Base-by-base conservation (phyloP, 2,888 invertebrate species). In the Ametastegia equiseti region DNA sequence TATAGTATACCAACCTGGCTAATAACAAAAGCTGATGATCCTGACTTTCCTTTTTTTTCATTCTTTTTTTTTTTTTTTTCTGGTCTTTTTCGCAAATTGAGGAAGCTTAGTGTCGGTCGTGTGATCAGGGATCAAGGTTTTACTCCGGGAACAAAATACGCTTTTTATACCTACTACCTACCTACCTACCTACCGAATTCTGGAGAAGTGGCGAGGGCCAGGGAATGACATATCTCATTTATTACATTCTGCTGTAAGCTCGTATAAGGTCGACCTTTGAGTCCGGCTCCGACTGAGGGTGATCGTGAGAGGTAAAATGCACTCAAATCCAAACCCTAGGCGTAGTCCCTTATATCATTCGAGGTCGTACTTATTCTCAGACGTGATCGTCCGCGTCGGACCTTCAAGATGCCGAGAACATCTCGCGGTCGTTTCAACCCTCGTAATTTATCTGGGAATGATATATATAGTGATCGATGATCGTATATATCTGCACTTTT, bases 171-270 rank as follows among this genome's bases (percentile, higher is more conserved):
- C n/a, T n/a, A n/a, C n/a, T n/a, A n/a, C n/a, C n/a, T n/a, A n/a
- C n/a, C n/a, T n/a, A n/a, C n/a, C 39, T 67, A 0, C 65, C 65
- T 7, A 30, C 60, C 60, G 23, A 6, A 15, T 2, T 39, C 36
- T 36, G 54, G 15, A n/a, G 54, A 39, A 67, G 39, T 45, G 45
- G n/a, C 5, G 45, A 71, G 23, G 13, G 30, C 45, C n/a, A 15
- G 45, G 30, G 45, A 47, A 30, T 47, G 71, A 71, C 45, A 47
- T 71, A 27, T 71, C 71, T 71, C 30, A 71, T 71, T 47, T 71
- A 47, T 71, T 27, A 71, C 71, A 15, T 19, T 11, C 30, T 47
- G 47, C 71, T 47, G 27, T 71, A 7, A 45, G 71, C 71, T n/a
- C 27, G n/a, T n/a, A n/a, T n/a, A 11, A 15, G 15, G 71, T 27